Percentiles rank a stretch among this genome's conserved stretches.
Conservation (phyloP, 2,888 invertebrate species). For the Chrysolina oricalcia region DNA sequence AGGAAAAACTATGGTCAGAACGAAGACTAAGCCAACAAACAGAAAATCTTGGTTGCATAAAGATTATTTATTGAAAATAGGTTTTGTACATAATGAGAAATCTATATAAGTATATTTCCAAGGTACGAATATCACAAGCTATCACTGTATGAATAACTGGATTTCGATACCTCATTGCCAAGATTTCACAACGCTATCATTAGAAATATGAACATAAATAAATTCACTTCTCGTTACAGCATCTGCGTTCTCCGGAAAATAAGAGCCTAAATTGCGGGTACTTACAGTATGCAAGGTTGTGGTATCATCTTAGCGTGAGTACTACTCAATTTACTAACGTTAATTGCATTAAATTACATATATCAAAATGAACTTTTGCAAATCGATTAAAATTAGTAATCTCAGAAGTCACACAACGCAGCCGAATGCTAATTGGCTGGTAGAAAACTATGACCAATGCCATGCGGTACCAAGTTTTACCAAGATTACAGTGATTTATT, state of each 20-base stretch:
- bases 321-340: background rate
- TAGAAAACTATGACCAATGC: no score
- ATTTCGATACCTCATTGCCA: background rate
- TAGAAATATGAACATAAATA: background rate
- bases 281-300: background rate
- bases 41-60: no score
- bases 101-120: no score
- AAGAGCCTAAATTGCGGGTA: constrained; percentile 5
- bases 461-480: no score
- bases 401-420: background rate
- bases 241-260: background rate
- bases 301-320: background rate
- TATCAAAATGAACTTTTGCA: background rate
- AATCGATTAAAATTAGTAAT: background rate
- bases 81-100: no score
- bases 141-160: no score
- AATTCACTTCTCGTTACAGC: background rate
- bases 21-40: no score
- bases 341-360: constrained; percentile 12
- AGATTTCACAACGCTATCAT: background rate
- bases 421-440: background rate
- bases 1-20: no score
- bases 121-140: no score
- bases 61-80: no score
- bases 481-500: background rate